Evolutionary conservation across 2,888 invertebrate genomes (phyloP), one percentile per base, ranked within the genome.

Genomic region (Branchellion lobata): DNA sequence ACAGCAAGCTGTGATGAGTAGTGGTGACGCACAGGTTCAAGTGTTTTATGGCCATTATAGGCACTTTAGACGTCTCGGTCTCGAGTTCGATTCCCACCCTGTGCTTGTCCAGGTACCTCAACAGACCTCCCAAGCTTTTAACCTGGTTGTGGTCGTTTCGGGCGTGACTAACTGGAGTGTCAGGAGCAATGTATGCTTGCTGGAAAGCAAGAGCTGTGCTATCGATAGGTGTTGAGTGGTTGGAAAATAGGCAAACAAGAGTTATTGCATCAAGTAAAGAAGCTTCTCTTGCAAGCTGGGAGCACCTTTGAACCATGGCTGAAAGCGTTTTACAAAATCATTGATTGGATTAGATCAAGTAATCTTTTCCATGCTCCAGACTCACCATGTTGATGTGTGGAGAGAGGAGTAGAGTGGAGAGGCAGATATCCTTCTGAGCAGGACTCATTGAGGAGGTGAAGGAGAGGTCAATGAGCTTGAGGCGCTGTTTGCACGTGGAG

Each of bases 81-180:
- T 88, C 87, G 57, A 88, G 83, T 69, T 87, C 86, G 14, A 86
- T 84, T 2, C 87, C 86, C 33, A 88, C 84, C 75, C 88, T 83
- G 79, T 85, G 86, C 80, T 85, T 86, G 79, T 93, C 93, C 51
- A 93, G 84, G 85, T 91, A 92, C 84, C 91, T 90, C 29, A 94
- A 87, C 61, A 94, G 87, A 0, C 92, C 91, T 2, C 93, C 94
- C 92, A 90, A 1, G 93, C 84, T 87, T 87, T 78, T 2, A 82
- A 53, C 29, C 61, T 71, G 1, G 2, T 29, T n/a, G 24, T 8
- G 27, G 8, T 24, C 11, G 29, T 51, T 27, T 21, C 18, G 34
- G 24, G 34, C 14, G 40, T 36, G 40, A 34, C 24, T 31, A 72
- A 72, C 14, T 33, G 14, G 40, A 34, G 18, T 21, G 33, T 18